These are phyloP conservation scores for Drosophila nigromelanica DNA, from an alignment of 1,140 invertebrate genomes.

Conservation along the genomic window DNA sequence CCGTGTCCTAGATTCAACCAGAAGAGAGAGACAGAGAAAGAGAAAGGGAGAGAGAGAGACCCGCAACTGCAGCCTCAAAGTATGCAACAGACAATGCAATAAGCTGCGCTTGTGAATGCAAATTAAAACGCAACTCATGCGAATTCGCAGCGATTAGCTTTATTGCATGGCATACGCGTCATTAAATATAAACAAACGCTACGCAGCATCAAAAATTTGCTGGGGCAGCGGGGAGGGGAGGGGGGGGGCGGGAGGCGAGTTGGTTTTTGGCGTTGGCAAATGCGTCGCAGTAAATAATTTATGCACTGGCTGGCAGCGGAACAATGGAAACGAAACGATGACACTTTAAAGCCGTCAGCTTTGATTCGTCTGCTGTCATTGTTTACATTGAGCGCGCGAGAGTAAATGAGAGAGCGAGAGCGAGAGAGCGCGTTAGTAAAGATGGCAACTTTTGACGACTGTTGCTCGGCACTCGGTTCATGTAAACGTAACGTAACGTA, in stretches of 20 bases:
- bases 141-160: constrained; percentile 36
- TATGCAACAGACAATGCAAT: constrained; percentile 42
- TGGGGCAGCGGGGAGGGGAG: not conserved
- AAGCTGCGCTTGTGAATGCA: constrained; percentile 24
- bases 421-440: constrained; percentile 1
- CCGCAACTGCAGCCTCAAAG: constrained; percentile 29
- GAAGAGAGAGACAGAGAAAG: not conserved
- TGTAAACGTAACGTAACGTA: constrained; percentile 22
- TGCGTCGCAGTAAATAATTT: constrained; percentile 76
- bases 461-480: constrained; percentile 48
- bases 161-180: constrained; percentile 14
- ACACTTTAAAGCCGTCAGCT: constrained; percentile 32
- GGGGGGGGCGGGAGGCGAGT: constrained; percentile 4
- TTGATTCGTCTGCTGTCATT: constrained; percentile 24
- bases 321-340: constrained; percentile 29
- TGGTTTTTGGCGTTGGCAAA: constrained; percentile 53
- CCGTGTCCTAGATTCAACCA: constrained; percentile 38
- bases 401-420: constrained; percentile 10
- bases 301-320: constrained; percentile 38
- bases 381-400: constrained; percentile 45
- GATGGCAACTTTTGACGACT: constrained; percentile 41
- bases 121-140: constrained; percentile 10
- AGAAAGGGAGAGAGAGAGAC: not conserved
- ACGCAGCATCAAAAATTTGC: constrained; percentile 10
- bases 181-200: constrained; percentile 11